Base-by-base conservation (phyloP, 2,113 vertebrate species). In the Eolophus roseicapilla region DNA sequence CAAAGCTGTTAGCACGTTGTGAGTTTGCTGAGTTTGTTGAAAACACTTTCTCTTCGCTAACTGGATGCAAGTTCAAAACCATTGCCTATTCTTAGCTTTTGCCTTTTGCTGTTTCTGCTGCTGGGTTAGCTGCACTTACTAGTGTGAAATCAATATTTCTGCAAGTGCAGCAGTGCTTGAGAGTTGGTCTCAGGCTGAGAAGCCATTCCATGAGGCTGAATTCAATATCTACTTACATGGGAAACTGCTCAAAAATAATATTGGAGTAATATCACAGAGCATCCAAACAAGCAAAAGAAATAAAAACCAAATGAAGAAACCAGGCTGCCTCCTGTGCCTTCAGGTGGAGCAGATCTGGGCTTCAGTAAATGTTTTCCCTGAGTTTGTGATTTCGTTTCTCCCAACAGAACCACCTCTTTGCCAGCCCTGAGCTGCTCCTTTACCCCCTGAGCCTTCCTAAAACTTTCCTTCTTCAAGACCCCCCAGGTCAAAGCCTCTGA, bases 221-320 rank as follows among this genome's bases (percentile, higher is more conserved):
- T 52, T 27, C 35, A 68, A 8, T 17, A 31, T 68, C 77, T 75
- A 23, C 47, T 85, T 74, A 86, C 77, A 79, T 57, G 28, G 82
- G 55, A 93, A 94, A 88, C 31, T 37, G 35, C 55, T 90, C 88
- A 67, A 78, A 88, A 94, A 77, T 67, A 63, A 55, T 69, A 59
- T 4, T 94, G 85, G 50, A 90, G 86, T 88, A 90, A 53, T 90
- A 92, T 63, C 85, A 90, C 53, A 94, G 68, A 89, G 64, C 67
- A 90, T 91, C 90, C 84, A 90, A 96, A 96, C 71, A 95, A 91
- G 62, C 27, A 76, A 70, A 93, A 92, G 77, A 77, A 87, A 76
- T 39, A 65, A 83, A 91, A 82, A 86, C 19, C 11, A 41, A 91
- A 85, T 62, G 35, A 92, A 95, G 80, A 75, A 86, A 95, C 11